phyloP scores from a whole-genome alignment of 2,797 vertebrate species.

The Protonibea diacanthus region DNA sequence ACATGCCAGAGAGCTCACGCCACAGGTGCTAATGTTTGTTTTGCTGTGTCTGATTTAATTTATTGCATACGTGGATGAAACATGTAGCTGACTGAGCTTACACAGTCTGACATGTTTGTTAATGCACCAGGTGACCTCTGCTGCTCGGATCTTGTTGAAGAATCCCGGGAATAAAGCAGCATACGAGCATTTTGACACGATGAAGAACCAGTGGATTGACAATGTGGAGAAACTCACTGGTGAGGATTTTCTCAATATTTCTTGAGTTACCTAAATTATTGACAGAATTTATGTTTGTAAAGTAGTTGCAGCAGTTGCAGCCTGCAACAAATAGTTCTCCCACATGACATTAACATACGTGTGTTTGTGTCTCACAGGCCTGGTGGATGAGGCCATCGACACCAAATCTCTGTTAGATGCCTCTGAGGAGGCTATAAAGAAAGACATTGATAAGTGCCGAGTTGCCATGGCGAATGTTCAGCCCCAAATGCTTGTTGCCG shows the following conservation, averaged over 20 bases:
- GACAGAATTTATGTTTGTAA: not conserved
- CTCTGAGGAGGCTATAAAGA: constrained; percentile 98
- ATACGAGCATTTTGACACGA: constrained; percentile 98
- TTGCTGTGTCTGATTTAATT: constrained; percentile 10
- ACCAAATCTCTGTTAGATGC: constrained; percentile 97
- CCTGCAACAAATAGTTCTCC: not conserved
- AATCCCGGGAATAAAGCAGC: constrained; percentile 98
- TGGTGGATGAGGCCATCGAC: constrained; percentile 98
- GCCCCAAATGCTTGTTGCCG: constrained; percentile 98
- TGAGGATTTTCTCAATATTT: constrained; percentile 62
- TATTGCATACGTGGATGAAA: constrained; percentile 8
- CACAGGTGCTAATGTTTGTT: constrained; percentile 88
- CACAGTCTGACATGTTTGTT: constrained; percentile 22
- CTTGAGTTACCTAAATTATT: not conserved
- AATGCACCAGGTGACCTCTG: constrained; percentile 92
- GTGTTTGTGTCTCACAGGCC: constrained; percentile 79
- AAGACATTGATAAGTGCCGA: constrained; percentile 98
- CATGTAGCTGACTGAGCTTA: not conserved
- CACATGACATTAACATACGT: not conserved
- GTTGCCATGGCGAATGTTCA: constrained; percentile 99
- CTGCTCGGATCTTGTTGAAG: constrained; percentile 94
- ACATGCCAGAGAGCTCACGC: constrained; percentile 95
- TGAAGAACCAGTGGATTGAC: constrained; percentile 99
- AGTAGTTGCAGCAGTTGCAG: not conserved
- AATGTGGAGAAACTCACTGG: constrained; percentile 98